Conservation (phyloP, 2,888 invertebrate genomes). For the Leptinotarsa peninsularis region DNA sequence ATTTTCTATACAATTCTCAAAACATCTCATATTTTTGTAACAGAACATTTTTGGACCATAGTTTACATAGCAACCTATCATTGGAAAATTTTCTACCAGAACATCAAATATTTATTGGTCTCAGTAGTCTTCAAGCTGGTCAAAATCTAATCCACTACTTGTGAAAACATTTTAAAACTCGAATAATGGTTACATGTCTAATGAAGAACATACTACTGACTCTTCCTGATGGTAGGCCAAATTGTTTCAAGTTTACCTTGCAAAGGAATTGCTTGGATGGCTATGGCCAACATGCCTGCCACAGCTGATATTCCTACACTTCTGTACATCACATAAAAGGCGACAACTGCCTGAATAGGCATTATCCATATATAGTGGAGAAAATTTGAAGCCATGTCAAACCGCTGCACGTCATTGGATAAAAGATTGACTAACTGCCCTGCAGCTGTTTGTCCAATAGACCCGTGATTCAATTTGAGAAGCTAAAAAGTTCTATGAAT, state of each 20-base stretch:
- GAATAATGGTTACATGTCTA: no score
- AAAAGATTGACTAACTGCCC: slow-evolving; percentile 87
- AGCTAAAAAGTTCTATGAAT: slow-evolving; percentile 64
- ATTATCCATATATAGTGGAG: slow-evolving; percentile 85
- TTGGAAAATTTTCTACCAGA: no score
- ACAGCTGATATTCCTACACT: slow-evolving; percentile 70
- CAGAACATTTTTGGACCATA: no score
- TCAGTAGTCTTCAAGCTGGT: no score
- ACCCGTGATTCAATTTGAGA: slow-evolving; percentile 74
- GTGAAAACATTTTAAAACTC: no score
- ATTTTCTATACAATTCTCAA: no score
- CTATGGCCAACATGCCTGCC: slow-evolving; percentile 72
- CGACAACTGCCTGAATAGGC: slow-evolving; percentile 78
- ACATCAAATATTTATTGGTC: no score
- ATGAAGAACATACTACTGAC: no score
- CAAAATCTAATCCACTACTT: no score
- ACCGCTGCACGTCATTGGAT: slow-evolving; percentile 87
- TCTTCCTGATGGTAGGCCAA: no score
- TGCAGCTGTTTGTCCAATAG: slow-evolving; percentile 84
- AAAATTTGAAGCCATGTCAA: slow-evolving; percentile 78
- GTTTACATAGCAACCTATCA: no score
- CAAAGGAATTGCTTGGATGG: slow-evolving; percentile 68
- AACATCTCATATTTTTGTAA: no score
- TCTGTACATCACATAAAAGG: slow-evolving; percentile 72
- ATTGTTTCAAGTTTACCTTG: slow-evolving; percentile 63